phyloP scores from a whole-genome alignment of 1,140 invertebrate species.

The Nasonia vitripennis region DNA sequence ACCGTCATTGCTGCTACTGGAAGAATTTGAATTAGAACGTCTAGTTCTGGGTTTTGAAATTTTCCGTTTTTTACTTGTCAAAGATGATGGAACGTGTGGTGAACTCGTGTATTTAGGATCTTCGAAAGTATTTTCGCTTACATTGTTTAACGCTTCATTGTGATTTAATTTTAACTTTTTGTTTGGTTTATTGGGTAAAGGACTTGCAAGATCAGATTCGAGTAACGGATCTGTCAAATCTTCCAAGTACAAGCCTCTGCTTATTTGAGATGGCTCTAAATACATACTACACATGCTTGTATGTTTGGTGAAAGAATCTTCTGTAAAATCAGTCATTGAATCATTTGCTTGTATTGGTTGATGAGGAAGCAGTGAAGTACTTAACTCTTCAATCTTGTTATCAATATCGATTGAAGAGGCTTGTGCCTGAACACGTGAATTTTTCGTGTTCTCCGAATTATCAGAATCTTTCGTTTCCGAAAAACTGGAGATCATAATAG shows the following conservation, averaged over 20 bases:
- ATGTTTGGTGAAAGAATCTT: background rate
- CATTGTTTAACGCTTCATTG: background rate
- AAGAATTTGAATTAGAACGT: background rate
- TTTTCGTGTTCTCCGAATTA: constrained; percentile 28
- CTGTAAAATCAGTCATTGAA: background rate
- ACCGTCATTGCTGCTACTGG: background rate
- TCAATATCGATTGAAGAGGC: background rate
- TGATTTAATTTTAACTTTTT: constrained; percentile 34
- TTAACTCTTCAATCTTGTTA: constrained; percentile 34
- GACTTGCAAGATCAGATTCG: background rate
- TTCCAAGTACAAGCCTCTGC: constrained; percentile 17
- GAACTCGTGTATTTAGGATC: constrained; percentile 50
- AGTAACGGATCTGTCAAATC: constrained; percentile 37
- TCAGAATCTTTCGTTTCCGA: constrained; percentile 35
- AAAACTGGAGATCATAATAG: constrained; percentile 33
- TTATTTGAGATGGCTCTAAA: constrained; percentile 57
- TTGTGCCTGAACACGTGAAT: constrained; percentile 8
- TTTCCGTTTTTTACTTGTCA: constrained; percentile 21
- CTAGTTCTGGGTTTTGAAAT: background rate
- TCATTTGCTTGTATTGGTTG: background rate
- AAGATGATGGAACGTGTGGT: constrained; percentile 10
- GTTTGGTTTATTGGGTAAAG: background rate
- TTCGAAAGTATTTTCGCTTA: constrained; percentile 34
- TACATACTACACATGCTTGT: constrained; percentile 61
- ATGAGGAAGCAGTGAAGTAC: background rate